A percentile compares a stretch with the other conserved stretches of the same genome.
These are phyloP conservation scores for Plebejus anna DNA, from an alignment of 2,888 invertebrate genomes.

Conservation along the genomic window DNA sequence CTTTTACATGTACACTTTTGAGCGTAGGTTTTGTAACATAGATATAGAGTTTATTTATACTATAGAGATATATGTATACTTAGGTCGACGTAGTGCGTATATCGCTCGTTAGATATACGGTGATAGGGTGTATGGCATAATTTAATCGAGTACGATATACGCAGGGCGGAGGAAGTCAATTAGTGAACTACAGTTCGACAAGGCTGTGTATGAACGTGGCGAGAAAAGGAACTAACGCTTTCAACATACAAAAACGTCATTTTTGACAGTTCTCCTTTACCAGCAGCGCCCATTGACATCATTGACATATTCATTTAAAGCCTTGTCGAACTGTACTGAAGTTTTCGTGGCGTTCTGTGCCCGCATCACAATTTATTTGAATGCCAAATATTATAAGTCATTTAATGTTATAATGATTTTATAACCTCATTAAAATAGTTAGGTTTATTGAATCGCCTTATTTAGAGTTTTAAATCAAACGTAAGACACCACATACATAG, in stretches of 20 bases:
- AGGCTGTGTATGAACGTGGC: too few species aligned
- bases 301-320: too few species aligned
- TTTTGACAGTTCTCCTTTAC: too few species aligned
- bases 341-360: slow-evolving; percentile 34
- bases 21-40: slow-evolving; percentile 72
- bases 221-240: too few species aligned
- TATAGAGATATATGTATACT: slow-evolving; percentile 63
- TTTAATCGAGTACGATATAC: slow-evolving; percentile 40
- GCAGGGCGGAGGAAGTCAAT: slow-evolving; percentile 38
- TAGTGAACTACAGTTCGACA: slow-evolving; percentile 32
- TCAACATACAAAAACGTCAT: too few species aligned
- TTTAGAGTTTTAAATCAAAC: slow-evolving; percentile 53
- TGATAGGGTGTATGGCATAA: slow-evolving; percentile 66
- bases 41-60: slow-evolving; percentile 72
- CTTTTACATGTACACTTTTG: slow-evolving; percentile 76
- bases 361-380: slow-evolving; percentile 57
- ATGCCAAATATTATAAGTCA: slow-evolving; percentile 66
- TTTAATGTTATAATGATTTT: slow-evolving; percentile 48
- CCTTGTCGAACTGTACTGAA: background rate
- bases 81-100: slow-evolving; percentile 60
- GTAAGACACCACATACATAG: slow-evolving; percentile 68
- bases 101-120: slow-evolving; percentile 65
- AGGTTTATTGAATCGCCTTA: slow-evolving; percentile 70
- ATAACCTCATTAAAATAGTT: slow-evolving; percentile 68
- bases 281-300: too few species aligned